Percentiles rank a stretch among this genome's conserved stretches.
These are phyloP conservation scores for Luperina nickerlii DNA, from an alignment of 2,888 invertebrate species.

Conservation along the genomic window DNA sequence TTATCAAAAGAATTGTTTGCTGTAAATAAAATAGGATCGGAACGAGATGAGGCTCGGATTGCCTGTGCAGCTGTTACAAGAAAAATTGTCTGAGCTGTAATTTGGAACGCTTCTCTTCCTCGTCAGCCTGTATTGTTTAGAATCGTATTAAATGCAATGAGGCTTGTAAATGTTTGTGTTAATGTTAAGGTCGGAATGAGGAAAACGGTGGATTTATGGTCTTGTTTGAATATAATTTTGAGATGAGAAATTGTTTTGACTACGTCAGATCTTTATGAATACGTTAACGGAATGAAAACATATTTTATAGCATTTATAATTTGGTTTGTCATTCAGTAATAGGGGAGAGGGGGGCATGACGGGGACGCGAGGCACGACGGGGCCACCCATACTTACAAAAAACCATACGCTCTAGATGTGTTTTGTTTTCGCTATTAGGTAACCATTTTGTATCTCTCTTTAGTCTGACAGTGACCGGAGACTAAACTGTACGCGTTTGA, in stretches of 20 bases:
- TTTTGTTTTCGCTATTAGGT: too few relatives aligned
- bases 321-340: neutral
- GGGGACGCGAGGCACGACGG: too few relatives aligned
- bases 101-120: constrained; percentile 37
- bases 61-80: constrained; percentile 69
- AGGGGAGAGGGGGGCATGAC: too few relatives aligned
- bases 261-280: constrained; percentile 3
- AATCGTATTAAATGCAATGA: constrained; percentile 43
- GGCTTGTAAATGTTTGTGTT: constrained; percentile 58
- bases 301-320: neutral
- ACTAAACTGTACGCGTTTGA: too few relatives aligned
- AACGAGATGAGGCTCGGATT: constrained; percentile 62
- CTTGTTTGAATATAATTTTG: constrained; percentile 22
- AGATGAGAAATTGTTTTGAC: constrained; percentile 22
- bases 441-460: too few relatives aligned
- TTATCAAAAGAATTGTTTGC: constrained; percentile 73
- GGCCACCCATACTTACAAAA: too few relatives aligned
- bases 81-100: constrained; percentile 61
- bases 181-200: constrained; percentile 34
- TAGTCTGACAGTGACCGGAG: too few relatives aligned
- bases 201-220: constrained; percentile 38
- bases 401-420: too few relatives aligned
- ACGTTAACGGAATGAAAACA: neutral
- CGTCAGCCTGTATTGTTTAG: constrained; percentile 38
- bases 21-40: constrained; percentile 68